Base-by-base conservation (phyloP, 1,140 invertebrate species). In the Aphaenogaster floridana region DNA sequence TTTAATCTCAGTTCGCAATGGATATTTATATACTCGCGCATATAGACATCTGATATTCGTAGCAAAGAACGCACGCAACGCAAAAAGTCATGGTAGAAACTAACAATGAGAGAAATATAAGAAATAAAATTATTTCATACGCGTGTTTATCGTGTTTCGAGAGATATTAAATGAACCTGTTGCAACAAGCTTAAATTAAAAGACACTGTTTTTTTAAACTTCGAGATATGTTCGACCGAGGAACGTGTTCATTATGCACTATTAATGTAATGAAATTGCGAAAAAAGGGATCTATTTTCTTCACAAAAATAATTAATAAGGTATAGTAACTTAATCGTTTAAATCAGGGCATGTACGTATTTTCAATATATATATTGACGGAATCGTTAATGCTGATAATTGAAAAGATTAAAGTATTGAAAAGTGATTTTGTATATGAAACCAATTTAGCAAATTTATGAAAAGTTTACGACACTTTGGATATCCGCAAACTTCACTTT, bases 1-100 rank as follows among this genome's bases (percentile, higher is more conserved):
- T 71, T 81, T 81, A 81, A 81, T 81, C 52, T 81, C 39, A 9
- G 36, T 48, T 45, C 52, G 79, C 50, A 81, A 81, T 81, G n/a
- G 36, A 54, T 59, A 81, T 81, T 81, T 71, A 71, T 71, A 71
- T 71, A 57, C 39, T 71, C 34, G 34, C 21, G 36, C 34, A 52
- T 80, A 28, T 50, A 50, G 3, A 48, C 28, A 13, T 71, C 13
- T 7, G 66, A 81, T 81, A 57, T 54, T 54, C 50, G 48, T 5
- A 11, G 21, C 45, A 17, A 81, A 69, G 50, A 71, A 57, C 36
- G 50, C 78, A 45, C 63, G 48, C 48, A 81, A 69, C 21, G 21
- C 8, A 21, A 36, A 81, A 66, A 78, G 21, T 63, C 54, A 15
- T 21, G 15, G 28, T 59, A 48, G 59, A 64, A 48, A 39, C 1